phyloP scores from a whole-genome alignment of 2,797 vertebrate species.

The Phalloptychus januarius region DNA sequence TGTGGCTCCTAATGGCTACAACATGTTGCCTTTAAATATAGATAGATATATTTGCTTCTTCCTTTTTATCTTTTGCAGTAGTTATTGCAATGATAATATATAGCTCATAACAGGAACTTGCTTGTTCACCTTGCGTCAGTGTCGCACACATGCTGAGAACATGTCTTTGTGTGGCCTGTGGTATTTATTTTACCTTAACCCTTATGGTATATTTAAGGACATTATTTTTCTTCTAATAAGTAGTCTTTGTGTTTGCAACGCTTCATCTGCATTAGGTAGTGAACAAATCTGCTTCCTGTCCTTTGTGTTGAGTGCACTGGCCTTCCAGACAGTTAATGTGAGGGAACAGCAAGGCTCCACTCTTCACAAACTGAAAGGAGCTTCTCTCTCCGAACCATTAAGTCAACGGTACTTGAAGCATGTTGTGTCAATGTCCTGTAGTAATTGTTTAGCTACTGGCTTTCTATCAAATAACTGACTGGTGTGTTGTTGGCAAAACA shows the following conservation, averaged over 20 bases:
- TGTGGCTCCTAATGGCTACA: no score
- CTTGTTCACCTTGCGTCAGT: neutral
- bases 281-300: conserved; percentile 22
- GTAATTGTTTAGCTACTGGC: conserved; percentile 35
- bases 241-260: neutral
- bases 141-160: neutral
- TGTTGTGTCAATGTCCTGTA: conserved; percentile 55
- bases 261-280: conserved; percentile 23
- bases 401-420: conserved; percentile 48
- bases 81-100: neutral
- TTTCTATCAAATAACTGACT: conserved; percentile 38
- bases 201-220: neutral
- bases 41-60: neutral
- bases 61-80: neutral
- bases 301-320: conserved; percentile 41
- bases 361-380: conserved; percentile 37
- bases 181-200: neutral
- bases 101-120: neutral
- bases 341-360: conserved; percentile 44
- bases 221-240: neutral
- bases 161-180: neutral
- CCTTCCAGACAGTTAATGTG: conserved; percentile 51
- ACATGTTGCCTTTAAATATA: no score
- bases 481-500: conserved; percentile 38
- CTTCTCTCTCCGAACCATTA: conserved; percentile 65